Base-by-base conservation (phyloP, 1,140 invertebrate species). In the Camponotus floridanus region DNA sequence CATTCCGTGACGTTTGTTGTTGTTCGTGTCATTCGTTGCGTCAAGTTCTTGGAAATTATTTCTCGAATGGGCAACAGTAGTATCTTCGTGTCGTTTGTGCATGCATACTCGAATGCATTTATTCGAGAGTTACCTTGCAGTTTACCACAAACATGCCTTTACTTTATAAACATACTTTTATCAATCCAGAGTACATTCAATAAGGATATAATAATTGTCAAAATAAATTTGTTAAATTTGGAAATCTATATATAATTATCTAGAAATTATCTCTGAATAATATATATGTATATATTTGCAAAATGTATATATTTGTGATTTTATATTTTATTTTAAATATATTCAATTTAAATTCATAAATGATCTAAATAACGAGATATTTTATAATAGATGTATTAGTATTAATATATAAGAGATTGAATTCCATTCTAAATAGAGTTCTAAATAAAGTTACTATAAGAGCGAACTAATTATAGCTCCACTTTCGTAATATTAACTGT, bases 1-100 rank as follows among this genome's bases (percentile, higher is more conserved):
- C 15, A 18, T 88, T 87, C 45, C 31, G 18, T 48, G 13, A 48
- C 57, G 33, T 39, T 73, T 8, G n/a, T 48, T n/a, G 26, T 26
- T 13, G 42, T 45, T 42, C 42, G 42, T 42, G 42, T 42, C 42
- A 2, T 8, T 42, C 3, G 39, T 18, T 51, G 55, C 21, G 21
- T 5, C 15, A 8, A 15, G 11, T 33, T 5, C 9, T 9, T 21
- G 18, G 1, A 11, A 4, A 5, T 15, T 57, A 2, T 48, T 61
- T 61, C 18, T 26, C 26, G 33, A 21, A 2, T 21, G 21, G 13
- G 11, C 5, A 36, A 3, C 6, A 45, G 9, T 21, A 9, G 5
- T 45, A 61, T 59, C 55, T 13, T 8, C 5, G 15, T 45, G 8
- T 70, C 15, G 3, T 31, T 36, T 55, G 7, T 5, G 26, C 11